Conservation (phyloP, 2,888 invertebrate species). For the Ormyrus pomaceus region DNA sequence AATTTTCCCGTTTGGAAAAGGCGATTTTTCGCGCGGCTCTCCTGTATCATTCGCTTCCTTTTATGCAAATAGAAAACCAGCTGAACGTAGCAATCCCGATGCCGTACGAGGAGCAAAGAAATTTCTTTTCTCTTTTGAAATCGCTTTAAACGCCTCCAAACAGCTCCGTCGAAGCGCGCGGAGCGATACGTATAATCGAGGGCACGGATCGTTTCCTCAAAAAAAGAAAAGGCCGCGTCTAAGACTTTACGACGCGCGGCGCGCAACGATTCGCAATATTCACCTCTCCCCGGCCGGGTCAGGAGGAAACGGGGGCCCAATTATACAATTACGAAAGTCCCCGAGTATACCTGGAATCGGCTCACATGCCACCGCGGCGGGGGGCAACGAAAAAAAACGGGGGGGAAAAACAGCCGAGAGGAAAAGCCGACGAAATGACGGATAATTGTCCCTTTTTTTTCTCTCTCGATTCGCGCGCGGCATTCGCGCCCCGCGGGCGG, state of each 20-base stretch:
- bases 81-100: no score
- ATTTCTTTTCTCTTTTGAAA: no score
- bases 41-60: no score
- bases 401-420: neutral
- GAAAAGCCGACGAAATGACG: slow-evolving; percentile 35
- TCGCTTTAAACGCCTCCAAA: no score
- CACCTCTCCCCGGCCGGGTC: neutral
- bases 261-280: slow-evolving; percentile 4
- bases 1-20: no score
- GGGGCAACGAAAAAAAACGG: neutral
- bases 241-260: slow-evolving; percentile 15
- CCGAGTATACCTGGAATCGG: slow-evolving; percentile 30
- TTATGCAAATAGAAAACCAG: no score
- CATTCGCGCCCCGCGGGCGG: slow-evolving; percentile 2
- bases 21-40: no score
- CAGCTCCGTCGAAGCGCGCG: no score
- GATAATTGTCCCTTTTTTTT: slow-evolving; percentile 38
- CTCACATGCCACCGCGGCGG: neutral
- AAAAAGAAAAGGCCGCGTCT: slow-evolving; percentile 7
- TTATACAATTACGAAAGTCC: slow-evolving; percentile 48
- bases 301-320: slow-evolving; percentile 34
- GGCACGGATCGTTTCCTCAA: neutral
- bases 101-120: no score
- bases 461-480: neutral
- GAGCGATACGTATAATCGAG: no score